Evolutionary conservation across 1,140 invertebrate genomes (phyloP), one percentile per base, ranked within the genome.

Genomic region (Drosophila oshimai): DNA sequence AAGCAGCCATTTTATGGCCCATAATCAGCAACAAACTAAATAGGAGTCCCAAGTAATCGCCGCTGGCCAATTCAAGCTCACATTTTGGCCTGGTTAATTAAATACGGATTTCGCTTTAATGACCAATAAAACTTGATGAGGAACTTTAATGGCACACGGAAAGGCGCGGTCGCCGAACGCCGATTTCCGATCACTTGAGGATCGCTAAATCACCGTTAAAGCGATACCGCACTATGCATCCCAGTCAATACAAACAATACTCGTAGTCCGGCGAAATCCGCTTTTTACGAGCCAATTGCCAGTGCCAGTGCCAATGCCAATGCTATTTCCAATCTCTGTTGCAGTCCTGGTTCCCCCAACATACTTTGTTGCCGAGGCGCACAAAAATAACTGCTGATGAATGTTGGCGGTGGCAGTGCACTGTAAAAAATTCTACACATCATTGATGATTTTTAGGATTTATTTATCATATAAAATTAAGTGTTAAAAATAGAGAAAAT

Each of bases 311-410:
- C 47, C 45, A 61, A 41, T 65, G 47, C 55, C 54, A 20, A 24
- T 45, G 24, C 10, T 10, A 28, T 12, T 41, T 7, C 31, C 36
- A 28, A 13, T 41, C 34, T 18, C 41, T n/a, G 31, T 9, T 17
- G 22, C 24, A 60, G 13, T 55, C 34, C 51, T 17, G 28, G 20
- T 18, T 42, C n/a, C 12, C 10, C 41, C 9, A 4, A 4, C 26
- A 65, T 83, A 89, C 87, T 79, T 74, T 89, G 87, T 89, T 89
- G 87, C 80, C 58, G 77, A 74, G 57, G 64, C 62, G 78, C 77
- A 80, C 80, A 89, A 83, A 86, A 79, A 87, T 89, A 89, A 89
- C 89, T 89, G 74, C 78, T 89, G 87, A 89, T 89, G 86, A 79
- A 89, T 89, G 86, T 46, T 0, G 13, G 12, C 44, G 13, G 12